Base-by-base conservation (phyloP, 2,797 vertebrate genomes). In the Sebastes hubbsi region DNA sequence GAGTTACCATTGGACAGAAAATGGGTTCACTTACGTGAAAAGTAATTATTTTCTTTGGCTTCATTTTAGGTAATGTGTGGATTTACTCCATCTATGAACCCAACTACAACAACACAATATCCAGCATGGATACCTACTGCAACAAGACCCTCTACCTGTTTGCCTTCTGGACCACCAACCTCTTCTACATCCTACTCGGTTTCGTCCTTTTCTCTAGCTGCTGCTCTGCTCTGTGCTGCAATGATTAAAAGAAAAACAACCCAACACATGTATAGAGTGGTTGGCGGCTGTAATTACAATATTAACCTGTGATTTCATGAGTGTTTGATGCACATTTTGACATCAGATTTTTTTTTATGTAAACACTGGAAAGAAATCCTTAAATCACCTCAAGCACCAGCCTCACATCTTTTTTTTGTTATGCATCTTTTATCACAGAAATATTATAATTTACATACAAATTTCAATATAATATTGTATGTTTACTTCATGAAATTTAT, bases 41-140 rank as follows among this genome's bases (percentile, higher is more conserved):
- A 13, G 11, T 4, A n/a, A 61, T 20, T 9, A 12, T 61, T 32
- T 5, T 32, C 59, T 29, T 59, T 59, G 42, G 25, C 14, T 27
- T 46, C 27, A 49, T 30, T 49, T 34, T 2, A 75, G 72, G 61
- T 22, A 75, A 65, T 5, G 61, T 56, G 24, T 75, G 61, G 72
- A 54, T 77, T 52, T 63, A 55, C 46, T 75, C 72, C 16, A 75
- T 81, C 59, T 75, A 81, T 58, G 49, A 70, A n/a, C 78, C 66
- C 14, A 52, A 18, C 59, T 75, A 75, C 49, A 52, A 22, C 9
- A 60, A 36, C 18, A 62, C 59, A 4, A 5, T 1, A 5, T 29
- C 55, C 32, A n/a, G 9, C 36, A 36, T 18, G 2, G 18, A 25
- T 4, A 4, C 16, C 0, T 70, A 63, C 49, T 80, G 71, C 49